These are phyloP conservation scores for Blastobasis adustella DNA, from an alignment of 2,888 invertebrate genomes.

Conservation along the genomic window DNA sequence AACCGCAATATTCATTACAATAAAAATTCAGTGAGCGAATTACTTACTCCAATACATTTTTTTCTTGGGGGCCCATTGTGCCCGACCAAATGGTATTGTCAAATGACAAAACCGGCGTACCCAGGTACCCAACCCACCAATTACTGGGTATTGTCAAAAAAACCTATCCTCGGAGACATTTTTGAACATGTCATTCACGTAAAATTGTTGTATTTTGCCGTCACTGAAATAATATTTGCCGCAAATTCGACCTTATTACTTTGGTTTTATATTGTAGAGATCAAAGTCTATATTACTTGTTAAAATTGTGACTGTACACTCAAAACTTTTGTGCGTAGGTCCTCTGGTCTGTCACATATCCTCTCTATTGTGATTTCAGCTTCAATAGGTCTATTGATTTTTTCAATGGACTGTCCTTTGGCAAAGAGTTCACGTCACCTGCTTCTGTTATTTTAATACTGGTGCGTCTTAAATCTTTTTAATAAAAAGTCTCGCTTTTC, in stretches of 20 bases:
- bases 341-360: constrained; percentile 72
- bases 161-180: constrained; percentile 65
- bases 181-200: constrained; percentile 66
- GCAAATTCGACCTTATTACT: neutral
- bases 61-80: constrained; percentile 47
- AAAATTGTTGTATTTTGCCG: constrained; percentile 18
- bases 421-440: constrained; percentile 62
- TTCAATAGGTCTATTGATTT: constrained; percentile 58
- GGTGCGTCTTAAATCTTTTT: too few relatives aligned
- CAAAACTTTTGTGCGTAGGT: constrained; percentile 59
- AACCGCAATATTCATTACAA: constrained; percentile 35
- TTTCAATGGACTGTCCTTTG: constrained; percentile 37
- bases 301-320: constrained; percentile 35
- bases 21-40: constrained; percentile 48
- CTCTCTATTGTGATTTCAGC: constrained; percentile 62
- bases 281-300: neutral
- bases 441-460: constrained; percentile 26
- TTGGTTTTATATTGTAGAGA: neutral
- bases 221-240: neutral
- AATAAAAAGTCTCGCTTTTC: too few relatives aligned
- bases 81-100: constrained; percentile 51
- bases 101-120: constrained; percentile 57
- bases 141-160: constrained; percentile 63
- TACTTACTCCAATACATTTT: constrained; percentile 60
- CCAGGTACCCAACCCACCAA: constrained; percentile 75